Conservation (phyloP, 2,113 vertebrate genomes). For the Puffinus mauretanicus region DNA sequence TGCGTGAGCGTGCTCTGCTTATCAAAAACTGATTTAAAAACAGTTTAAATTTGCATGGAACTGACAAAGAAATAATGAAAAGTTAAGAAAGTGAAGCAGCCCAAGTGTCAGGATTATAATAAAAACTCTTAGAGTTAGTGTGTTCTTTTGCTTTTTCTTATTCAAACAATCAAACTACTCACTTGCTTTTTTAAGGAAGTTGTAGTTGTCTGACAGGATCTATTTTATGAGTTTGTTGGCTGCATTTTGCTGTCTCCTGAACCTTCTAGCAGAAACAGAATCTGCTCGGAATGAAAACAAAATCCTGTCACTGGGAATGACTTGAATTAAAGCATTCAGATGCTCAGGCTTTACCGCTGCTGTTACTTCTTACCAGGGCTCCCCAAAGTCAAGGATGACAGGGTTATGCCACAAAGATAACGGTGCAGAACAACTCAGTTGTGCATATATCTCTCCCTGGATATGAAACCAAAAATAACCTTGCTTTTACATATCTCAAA, state of each 20-base stretch:
- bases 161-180: neutral
- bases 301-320: neutral
- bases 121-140: neutral
- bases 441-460: neutral
- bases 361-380: neutral
- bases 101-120: neutral
- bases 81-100: neutral
- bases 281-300: conserved; percentile 1
- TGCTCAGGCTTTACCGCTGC: neutral
- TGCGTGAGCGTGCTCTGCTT: neutral
- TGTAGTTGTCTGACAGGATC: conserved; percentile 23
- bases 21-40: neutral
- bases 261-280: conserved; percentile 20
- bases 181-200: neutral
- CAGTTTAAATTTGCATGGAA: neutral
- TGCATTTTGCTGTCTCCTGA: neutral
- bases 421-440: neutral
- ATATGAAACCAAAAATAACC: neutral
- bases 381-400: neutral
- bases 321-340: neutral
- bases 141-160: conserved; percentile 1
- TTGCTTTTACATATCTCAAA: neutral
- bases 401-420: neutral
- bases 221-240: conserved; percentile 4
- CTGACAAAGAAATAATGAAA: neutral